Conservation (phyloP, 2,797 vertebrate genomes). For the Microctenopoma steveboyesi region DNA sequence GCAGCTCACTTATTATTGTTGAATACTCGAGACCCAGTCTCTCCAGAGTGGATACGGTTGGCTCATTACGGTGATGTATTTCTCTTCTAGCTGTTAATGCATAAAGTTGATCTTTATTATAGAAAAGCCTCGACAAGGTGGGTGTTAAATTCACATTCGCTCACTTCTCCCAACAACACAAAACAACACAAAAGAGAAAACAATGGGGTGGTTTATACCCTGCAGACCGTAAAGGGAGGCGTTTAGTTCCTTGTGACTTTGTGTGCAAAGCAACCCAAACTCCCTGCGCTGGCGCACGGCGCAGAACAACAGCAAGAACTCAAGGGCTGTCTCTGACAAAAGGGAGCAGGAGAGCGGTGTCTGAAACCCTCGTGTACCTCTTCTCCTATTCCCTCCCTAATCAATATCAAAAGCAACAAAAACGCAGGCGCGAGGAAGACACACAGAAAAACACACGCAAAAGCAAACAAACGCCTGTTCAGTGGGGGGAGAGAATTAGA, state of each 20-base stretch:
- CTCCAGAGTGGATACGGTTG: slow-evolving; percentile 29
- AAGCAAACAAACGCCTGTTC: slow-evolving; percentile 84
- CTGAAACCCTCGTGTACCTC: slow-evolving; percentile 76
- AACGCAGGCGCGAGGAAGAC: slow-evolving; percentile 72
- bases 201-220: slow-evolving; percentile 69
- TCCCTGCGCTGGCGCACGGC: slow-evolving; percentile 61
- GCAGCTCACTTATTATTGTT: slow-evolving; percentile 21
- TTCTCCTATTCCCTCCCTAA: slow-evolving; percentile 82
- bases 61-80: slow-evolving; percentile 64
- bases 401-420: slow-evolving; percentile 85
- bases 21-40: slow-evolving; percentile 35
- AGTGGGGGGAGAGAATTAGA: slow-evolving; percentile 78
- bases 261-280: slow-evolving; percentile 76
- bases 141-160: slow-evolving; percentile 56
- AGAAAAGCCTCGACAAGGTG: slow-evolving; percentile 52
- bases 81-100: slow-evolving; percentile 45
- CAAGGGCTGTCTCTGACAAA: slow-evolving; percentile 74
- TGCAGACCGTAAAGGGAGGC: slow-evolving; percentile 76
- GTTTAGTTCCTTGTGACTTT: slow-evolving; percentile 80
- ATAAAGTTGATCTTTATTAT: slow-evolving; percentile 63
- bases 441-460: slow-evolving; percentile 73
- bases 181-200: slow-evolving; percentile 71
- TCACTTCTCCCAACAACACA: slow-evolving; percentile 60
- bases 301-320: slow-evolving; percentile 72
- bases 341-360: slow-evolving; percentile 68